Evolutionary conservation across 1,140 invertebrate genomes (phyloP).

Genomic region (Drosophila sp.): DNA sequence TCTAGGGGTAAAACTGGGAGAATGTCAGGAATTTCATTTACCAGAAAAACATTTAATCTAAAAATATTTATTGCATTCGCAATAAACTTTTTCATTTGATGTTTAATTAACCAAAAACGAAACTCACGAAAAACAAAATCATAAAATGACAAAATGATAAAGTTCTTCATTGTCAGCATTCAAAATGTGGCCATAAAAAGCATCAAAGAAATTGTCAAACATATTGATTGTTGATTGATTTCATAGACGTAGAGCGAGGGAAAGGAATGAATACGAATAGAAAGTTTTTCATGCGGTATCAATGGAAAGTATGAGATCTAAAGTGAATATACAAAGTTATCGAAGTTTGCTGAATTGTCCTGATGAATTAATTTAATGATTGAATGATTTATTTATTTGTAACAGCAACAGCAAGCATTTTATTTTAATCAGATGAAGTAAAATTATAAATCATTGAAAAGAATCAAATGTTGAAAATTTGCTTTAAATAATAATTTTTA

Average conservation of each 20-base stretch:
- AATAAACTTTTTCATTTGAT: conserved; percentile 3
- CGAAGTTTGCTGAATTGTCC: too few relatives aligned
- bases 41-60: conserved; percentile 8
- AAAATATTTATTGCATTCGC: conserved; percentile 4
- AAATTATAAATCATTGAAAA: too few relatives aligned
- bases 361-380: too few relatives aligned
- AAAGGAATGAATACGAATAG: conserved; percentile 54
- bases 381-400: too few relatives aligned
- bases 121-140: conserved; percentile 12
- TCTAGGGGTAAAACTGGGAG: too few relatives aligned
- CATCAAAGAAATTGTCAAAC: conserved; percentile 53
- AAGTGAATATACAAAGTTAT: too few relatives aligned
- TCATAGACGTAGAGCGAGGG: conserved; percentile 49
- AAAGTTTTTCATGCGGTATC: neutral
- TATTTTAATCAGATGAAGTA: too few relatives aligned
- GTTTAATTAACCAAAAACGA: conserved; percentile 9
- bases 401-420: too few relatives aligned
- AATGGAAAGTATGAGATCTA: too few relatives aligned
- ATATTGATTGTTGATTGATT: conserved; percentile 29
- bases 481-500: too few relatives aligned
- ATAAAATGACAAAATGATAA: conserved; percentile 3
- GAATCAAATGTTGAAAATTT: too few relatives aligned
- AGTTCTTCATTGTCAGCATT: neutral
- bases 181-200: conserved; percentile 28
- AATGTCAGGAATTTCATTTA: neutral